Conservation (phyloP, 2,888 invertebrate species). For the Standfussiana lucernea region DNA sequence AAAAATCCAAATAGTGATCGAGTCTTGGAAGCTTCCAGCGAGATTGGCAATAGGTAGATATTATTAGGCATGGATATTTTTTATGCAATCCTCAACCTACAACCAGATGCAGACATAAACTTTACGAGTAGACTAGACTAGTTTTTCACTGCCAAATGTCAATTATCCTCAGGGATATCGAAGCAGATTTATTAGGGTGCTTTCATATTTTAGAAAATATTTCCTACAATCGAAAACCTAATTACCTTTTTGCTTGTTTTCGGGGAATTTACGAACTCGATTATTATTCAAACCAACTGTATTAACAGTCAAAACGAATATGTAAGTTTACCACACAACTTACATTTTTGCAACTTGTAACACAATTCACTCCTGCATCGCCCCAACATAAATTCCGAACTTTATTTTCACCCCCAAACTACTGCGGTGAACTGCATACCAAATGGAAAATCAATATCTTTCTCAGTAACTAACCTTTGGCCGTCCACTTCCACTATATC, state of each 20-base stretch:
- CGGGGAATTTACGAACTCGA: neutral
- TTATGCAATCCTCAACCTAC: neutral
- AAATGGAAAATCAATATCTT: conserved; percentile 65
- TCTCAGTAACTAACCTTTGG: conserved; percentile 43
- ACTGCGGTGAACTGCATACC: conserved; percentile 36
- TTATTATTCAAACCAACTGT: neutral
- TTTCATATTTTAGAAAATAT: neutral
- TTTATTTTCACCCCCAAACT: conserved; percentile 17
- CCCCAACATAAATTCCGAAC: neutral
- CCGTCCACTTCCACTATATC: conserved; percentile 46
- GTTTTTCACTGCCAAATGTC: neutral
- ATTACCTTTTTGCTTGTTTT: neutral
- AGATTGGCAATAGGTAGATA: neutral
- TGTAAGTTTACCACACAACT: neutral
- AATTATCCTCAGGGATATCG: neutral
- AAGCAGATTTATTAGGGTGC: neutral
- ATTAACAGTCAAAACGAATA: neutral
- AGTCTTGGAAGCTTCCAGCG: neutral
- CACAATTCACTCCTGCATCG: neutral
- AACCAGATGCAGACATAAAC: neutral
- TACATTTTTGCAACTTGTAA: neutral
- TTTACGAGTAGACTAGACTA: neutral
- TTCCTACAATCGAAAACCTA: neutral
- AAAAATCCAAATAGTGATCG: neutral
- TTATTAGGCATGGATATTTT: neutral